These are phyloP conservation scores for Aurelia aurita DNA, from an alignment of 30 jellyfish, hydroid and myxozoan genomes.

Conservation along the genomic window DNA sequence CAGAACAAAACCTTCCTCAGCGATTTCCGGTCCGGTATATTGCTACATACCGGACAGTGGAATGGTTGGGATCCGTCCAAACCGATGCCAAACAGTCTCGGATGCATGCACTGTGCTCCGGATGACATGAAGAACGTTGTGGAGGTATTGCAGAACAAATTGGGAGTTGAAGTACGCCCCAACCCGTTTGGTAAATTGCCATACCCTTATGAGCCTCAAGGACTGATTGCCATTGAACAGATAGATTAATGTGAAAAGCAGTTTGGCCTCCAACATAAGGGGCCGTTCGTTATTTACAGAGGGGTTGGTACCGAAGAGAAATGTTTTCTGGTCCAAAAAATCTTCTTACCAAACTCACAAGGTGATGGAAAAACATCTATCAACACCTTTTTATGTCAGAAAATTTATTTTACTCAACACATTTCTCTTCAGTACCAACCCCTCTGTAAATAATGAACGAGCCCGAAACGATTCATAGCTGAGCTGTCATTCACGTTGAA, in stretches of 20 bases:
- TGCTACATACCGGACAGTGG: slow-evolving; percentile 93
- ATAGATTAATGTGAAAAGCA: slow-evolving; percentile 24
- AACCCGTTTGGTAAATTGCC: slow-evolving; percentile 90
- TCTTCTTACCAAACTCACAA: no score
- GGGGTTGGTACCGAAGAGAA: no score
- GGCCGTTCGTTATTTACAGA: no score
- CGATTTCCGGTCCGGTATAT: slow-evolving; percentile 75
- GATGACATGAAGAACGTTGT: slow-evolving; percentile 65
- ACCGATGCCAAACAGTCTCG: slow-evolving; percentile 91
- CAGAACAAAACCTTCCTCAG: slow-evolving; percentile 83
- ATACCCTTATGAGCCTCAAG: slow-evolving; percentile 85
- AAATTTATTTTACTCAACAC: no score
- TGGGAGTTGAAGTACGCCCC: slow-evolving; percentile 69
- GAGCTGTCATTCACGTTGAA: no score
- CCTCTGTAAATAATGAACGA: no score
- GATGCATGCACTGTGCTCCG: slow-evolving; percentile 93
- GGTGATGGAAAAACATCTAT: no score
- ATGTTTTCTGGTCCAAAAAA: no score
- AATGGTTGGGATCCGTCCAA: slow-evolving; percentile 70
- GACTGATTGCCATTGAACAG: slow-evolving; percentile 80
- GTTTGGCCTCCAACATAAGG: no score
- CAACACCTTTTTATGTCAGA: no score
- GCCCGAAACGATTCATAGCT: no score
- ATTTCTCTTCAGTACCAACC: no score
- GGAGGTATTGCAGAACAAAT: slow-evolving; percentile 41